These are phyloP conservation scores for Hydropsyche betteni DNA, from an alignment of 2,888 invertebrate species.

Conservation along the genomic window DNA sequence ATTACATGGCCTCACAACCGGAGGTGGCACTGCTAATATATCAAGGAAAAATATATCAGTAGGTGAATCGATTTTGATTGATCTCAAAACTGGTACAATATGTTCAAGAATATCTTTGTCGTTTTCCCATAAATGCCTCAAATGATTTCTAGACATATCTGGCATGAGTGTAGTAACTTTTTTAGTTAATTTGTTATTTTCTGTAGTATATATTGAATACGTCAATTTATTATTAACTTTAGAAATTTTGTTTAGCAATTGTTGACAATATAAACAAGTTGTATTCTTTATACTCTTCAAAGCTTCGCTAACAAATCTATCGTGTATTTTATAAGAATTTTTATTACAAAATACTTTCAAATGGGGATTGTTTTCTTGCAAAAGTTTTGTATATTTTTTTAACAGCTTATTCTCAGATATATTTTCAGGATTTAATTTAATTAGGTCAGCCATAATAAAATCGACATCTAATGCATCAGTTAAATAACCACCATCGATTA, in stretches of 20 bases:
- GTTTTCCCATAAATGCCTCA: slow-evolving; percentile 76
- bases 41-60: slow-evolving; percentile 90
- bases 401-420: slow-evolving; percentile 63
- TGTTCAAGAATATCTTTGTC: slow-evolving; percentile 74
- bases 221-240: slow-evolving; percentile 71
- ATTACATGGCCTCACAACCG: slow-evolving; percentile 82
- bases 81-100: slow-evolving; percentile 75
- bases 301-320: slow-evolving; percentile 60
- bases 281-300: slow-evolving; percentile 63
- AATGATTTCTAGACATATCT: slow-evolving; percentile 72
- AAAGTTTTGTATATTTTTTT: slow-evolving; percentile 59
- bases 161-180: slow-evolving; percentile 66
- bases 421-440: slow-evolving; percentile 55
- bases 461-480: slow-evolving; percentile 77
- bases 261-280: slow-evolving; percentile 67
- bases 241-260: slow-evolving; percentile 65
- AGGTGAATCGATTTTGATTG: slow-evolving; percentile 65
- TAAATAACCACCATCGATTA: slow-evolving; percentile 78
- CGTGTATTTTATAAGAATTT: slow-evolving; percentile 64
- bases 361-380: slow-evolving; percentile 55
- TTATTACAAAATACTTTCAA: slow-evolving; percentile 59
- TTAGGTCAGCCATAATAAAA: slow-evolving; percentile 57
- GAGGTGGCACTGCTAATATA: slow-evolving; percentile 85
- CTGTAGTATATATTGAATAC: slow-evolving; percentile 57
- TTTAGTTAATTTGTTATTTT: slow-evolving; percentile 59